Conservation (phyloP, 2,888 invertebrate species). For the Kuschelorhynchus macadamiae region DNA sequence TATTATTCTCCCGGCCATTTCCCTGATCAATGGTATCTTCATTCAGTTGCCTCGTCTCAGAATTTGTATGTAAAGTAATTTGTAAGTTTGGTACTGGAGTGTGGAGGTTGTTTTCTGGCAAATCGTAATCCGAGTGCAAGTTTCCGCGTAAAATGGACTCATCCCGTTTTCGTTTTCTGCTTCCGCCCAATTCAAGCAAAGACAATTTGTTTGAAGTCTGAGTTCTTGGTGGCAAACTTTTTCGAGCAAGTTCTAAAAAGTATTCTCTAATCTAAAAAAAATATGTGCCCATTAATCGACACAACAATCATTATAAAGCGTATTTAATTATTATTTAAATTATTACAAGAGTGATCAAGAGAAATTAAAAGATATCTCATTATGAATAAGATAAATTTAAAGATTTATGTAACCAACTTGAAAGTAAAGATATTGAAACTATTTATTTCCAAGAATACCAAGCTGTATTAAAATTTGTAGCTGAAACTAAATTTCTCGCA, state of each 20-base stretch:
- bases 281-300: too few relatives aligned
- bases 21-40: neutral
- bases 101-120: constrained; percentile 39
- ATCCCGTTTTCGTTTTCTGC: constrained; percentile 61
- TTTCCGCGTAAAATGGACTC: constrained; percentile 14
- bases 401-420: too few relatives aligned
- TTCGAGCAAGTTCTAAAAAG: constrained; percentile 57
- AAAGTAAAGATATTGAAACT: too few relatives aligned
- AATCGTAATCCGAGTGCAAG: constrained; percentile 12
- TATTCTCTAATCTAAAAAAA: constrained; percentile 61
- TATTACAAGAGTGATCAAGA: too few relatives aligned
- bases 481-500: too few relatives aligned
- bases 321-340: too few relatives aligned
- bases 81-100: constrained; percentile 46
- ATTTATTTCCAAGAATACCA: too few relatives aligned
- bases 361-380: too few relatives aligned
- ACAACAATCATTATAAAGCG: too few relatives aligned
- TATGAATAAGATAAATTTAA: too few relatives aligned
- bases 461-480: too few relatives aligned
- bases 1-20: neutral
- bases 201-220: constrained; percentile 27
- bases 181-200: constrained; percentile 58
- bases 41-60: neutral
- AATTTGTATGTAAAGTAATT: constrained; percentile 14
- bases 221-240: constrained; percentile 36